phyloP scores from a whole-genome alignment of 2,113 vertebrate species.

The Colistium nudipinnis region DNA sequence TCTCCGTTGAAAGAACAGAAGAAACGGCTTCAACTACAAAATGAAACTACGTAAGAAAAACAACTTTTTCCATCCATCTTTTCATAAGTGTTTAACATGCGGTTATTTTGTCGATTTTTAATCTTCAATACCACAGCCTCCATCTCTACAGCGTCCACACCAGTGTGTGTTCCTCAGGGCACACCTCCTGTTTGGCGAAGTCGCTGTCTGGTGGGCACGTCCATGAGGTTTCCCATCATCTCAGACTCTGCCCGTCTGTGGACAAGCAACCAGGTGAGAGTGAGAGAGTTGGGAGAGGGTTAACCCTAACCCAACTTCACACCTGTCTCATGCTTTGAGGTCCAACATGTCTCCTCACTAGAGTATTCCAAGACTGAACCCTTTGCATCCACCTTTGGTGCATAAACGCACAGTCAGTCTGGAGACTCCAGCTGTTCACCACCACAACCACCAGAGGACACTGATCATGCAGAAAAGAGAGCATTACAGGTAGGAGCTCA shows the following conservation, averaged over 20 bases:
- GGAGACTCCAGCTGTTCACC: slow-evolving; percentile 76
- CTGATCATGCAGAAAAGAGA: slow-evolving; percentile 77
- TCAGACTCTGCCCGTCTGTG: slow-evolving; percentile 43
- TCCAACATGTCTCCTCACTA: slow-evolving; percentile 18
- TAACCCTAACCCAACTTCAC: no score
- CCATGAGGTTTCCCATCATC: slow-evolving; percentile 68
- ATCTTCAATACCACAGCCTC: slow-evolving; percentile 53
- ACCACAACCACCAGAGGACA: slow-evolving; percentile 80
- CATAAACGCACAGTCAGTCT: slow-evolving; percentile 74
- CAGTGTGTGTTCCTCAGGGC: slow-evolving; percentile 37
- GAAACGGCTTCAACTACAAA: slow-evolving; percentile 24
- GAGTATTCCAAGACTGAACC: slow-evolving; percentile 74
- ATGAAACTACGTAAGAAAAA: slow-evolving; percentile 74
- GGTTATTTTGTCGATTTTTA: slow-evolving; percentile 6
- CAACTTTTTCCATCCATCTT: not conserved
- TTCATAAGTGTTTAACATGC: not conserved
- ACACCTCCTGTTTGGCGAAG: slow-evolving; percentile 34
- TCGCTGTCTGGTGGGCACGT: slow-evolving; percentile 42
- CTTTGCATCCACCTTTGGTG: slow-evolving; percentile 73
- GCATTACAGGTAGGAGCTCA: slow-evolving; percentile 59
- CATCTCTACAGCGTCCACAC: slow-evolving; percentile 66
- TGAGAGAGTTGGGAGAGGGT: no score
- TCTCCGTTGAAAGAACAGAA: not conserved
- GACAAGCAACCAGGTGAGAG: slow-evolving; percentile 66
- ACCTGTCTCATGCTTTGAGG: not conserved